phyloP scores from a whole-genome alignment of 2,888 invertebrate species.

The Ophonus ardosiacus region DNA sequence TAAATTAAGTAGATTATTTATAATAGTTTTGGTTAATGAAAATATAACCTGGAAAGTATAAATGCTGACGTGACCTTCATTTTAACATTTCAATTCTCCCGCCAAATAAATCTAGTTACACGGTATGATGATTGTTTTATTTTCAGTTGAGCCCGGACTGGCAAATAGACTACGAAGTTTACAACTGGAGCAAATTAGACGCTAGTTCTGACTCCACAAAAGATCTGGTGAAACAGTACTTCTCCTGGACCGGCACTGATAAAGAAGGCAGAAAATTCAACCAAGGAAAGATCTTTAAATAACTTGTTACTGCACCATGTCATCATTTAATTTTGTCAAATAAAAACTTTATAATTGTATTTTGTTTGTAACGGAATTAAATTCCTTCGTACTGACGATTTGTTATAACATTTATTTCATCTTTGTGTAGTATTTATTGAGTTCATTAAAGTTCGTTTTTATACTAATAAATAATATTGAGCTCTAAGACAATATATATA shows the following conservation, averaged over 20 bases:
- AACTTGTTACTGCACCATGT: conserved; percentile 71
- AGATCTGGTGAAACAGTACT: conserved; percentile 91
- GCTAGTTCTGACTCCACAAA: conserved; percentile 88
- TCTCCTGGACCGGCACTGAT: conserved; percentile 93
- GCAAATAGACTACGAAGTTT: conserved; percentile 98
- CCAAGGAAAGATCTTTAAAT: conserved; percentile 99
- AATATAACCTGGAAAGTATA: too few relatives aligned
- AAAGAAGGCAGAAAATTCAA: conserved; percentile 94
- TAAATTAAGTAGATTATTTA: too few relatives aligned
- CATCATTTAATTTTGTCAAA: conserved; percentile 59
- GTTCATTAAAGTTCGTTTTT: conserved; percentile 11
- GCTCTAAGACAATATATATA: too few relatives aligned
- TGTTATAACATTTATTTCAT: conserved; percentile 19
- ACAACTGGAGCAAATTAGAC: conserved; percentile 96
- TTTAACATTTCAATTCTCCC: too few relatives aligned
- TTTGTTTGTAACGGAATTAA: conserved; percentile 51
- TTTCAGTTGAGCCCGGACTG: conserved; percentile 91
- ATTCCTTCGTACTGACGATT: conserved; percentile 52
- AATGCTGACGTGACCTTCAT: too few relatives aligned
- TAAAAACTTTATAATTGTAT: conserved; percentile 61
- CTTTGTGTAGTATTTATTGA: conserved; percentile 34
- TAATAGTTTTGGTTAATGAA: too few relatives aligned
- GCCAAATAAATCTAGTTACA: too few relatives aligned
- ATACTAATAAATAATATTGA: not conserved
- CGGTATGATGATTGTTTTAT: not conserved